Evolutionary conservation across 2,888 invertebrate genomes (phyloP), one percentile per base, ranked within the genome.

Genomic region (Elysia crispata): DNA sequence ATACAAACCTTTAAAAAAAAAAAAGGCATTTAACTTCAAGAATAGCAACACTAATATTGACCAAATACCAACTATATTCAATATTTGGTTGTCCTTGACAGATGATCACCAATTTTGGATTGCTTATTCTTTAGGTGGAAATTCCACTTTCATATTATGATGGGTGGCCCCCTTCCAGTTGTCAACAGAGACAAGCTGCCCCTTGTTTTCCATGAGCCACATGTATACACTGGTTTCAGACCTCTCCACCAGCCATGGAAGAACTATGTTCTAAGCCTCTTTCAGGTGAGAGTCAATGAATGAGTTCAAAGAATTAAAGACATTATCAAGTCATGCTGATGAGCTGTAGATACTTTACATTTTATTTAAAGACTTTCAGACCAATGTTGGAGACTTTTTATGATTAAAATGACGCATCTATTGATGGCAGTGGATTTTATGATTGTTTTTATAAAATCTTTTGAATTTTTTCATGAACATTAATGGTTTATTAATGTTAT

Each of bases 171-270:
- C 23, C 84, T 83, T 28, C 86, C 87, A 31, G 87, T 89, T 30
- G 84, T 85, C 20, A 83, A 82, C 28, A 88, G 86, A 72, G 84
- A 90, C 60, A 86, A 87, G 50, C 88, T 91, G 15, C 91, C 91
- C 0, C 64, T 86, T 1, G 82, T 91, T 23, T 91, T 91, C 82
- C 90, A 88, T 77, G 91, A 91, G 77, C 90, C 91, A 18, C 87
- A 91, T 83, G 89, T 91, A 8, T 86, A 89, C 75, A 86, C 87
- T 23, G 91, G 91, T 13, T 91, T 91, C 82, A 87, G 91, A n/a
- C 86, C 86, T n/a, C 83, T 87, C 23, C 85, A 90, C 75, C 89
- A 90, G 79, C 90, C 90, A 66, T 91, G 91, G 91, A 83, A 84
- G 57, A 89, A 90, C 84, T 91, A 91, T 82, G 75, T 89, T 25